phyloP scores from a whole-genome alignment of 2,797 vertebrate species.

The Prunella strophiata region DNA sequence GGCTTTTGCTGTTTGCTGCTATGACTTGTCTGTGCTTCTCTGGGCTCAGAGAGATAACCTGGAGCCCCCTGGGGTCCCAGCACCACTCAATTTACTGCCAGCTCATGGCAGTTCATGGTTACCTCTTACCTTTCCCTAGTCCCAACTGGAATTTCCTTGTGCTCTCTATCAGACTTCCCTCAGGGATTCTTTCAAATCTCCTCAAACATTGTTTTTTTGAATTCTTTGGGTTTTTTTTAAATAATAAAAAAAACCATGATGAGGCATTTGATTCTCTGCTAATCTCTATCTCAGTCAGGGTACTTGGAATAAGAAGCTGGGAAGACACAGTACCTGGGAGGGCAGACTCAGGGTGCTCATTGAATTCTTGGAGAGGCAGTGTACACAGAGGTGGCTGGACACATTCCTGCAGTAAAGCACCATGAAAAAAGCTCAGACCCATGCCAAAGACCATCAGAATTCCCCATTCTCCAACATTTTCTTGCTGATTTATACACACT shows the following conservation, averaged over 20 bases:
- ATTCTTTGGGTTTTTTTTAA: neutral
- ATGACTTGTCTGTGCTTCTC: neutral
- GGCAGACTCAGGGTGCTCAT: rapidly evolving
- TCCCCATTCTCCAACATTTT: neutral
- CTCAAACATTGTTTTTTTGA: neutral
- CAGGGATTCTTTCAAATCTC: neutral
- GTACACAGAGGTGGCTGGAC: neutral
- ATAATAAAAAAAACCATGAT: rapidly evolving
- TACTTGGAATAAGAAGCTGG: neutral
- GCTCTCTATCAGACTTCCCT: neutral
- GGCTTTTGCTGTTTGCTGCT: neutral
- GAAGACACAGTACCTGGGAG: neutral
- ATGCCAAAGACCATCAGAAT: neutral
- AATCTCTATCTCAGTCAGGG: neutral
- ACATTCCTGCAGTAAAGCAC: neutral
- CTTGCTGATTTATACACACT: neutral
- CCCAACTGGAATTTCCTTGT: neutral
- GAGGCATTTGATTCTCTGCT: neutral
- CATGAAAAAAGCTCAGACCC: neutral
- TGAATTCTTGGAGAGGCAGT: neutral
- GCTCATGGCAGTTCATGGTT: neutral
- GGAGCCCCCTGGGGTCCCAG: neutral
- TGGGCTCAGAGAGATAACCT: rapidly evolving
- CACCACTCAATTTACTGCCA: neutral
- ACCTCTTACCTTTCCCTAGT: neutral